These are phyloP conservation scores for Theretra japonica DNA, from an alignment of 2,888 invertebrate genomes.

Conservation along the genomic window DNA sequence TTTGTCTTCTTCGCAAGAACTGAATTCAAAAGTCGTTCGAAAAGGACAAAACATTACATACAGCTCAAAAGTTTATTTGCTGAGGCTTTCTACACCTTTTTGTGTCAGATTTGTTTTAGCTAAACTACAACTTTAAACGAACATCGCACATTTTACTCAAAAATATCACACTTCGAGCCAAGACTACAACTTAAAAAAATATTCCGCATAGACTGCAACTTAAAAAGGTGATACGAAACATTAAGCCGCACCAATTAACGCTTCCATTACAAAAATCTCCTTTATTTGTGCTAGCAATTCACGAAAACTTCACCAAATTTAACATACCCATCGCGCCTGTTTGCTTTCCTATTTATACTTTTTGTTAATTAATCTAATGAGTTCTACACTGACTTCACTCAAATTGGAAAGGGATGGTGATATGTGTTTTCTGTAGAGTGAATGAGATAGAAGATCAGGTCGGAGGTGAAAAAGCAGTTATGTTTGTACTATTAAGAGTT, in stretches of 20 bases:
- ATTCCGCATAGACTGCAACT: not conserved
- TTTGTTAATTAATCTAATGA: conserved; percentile 27
- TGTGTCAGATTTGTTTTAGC: no score
- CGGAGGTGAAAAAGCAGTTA: conserved; percentile 27
- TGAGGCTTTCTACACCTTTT: no score
- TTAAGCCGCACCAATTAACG: conserved; percentile 22
- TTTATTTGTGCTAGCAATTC: conserved; percentile 16
- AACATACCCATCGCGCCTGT: conserved; percentile 20
- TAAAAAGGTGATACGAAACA: conserved; percentile 21
- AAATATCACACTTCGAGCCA: not conserved
- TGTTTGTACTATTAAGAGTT: conserved; percentile 19
- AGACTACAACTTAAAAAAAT: not conserved
- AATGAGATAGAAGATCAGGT: not conserved
- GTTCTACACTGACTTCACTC: conserved; percentile 24
- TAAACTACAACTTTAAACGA: not conserved
- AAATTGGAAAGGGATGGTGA: conserved; percentile 6
- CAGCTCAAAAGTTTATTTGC: no score
- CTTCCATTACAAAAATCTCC: conserved; percentile 19
- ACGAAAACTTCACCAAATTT: conserved; percentile 25
- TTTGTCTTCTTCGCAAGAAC: no score
- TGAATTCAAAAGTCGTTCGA: no score
- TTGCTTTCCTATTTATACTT: conserved; percentile 21
- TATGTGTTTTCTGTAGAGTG: not conserved
- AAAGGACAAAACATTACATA: no score
- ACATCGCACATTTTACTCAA: not conserved